A percentile compares a stretch with the other conserved stretches of the same genome.
phyloP scores from a whole-genome alignment of 37 sponge, comb jelly and placozoan species.

The Hormiphora californensis region DNA sequence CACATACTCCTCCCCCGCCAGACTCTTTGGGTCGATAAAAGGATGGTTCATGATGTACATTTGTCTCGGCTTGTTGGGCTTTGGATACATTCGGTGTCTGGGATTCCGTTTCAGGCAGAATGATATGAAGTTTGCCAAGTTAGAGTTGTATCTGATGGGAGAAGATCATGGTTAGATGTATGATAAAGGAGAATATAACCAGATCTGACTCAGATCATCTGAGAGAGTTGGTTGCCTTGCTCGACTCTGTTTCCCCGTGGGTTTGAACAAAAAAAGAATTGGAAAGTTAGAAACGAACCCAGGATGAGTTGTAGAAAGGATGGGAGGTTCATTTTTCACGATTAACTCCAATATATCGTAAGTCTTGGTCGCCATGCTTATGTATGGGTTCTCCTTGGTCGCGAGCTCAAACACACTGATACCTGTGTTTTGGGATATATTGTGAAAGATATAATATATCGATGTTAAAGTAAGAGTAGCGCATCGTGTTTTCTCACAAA shows the following conservation, averaged over 20 bases:
- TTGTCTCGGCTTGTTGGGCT: background rate
- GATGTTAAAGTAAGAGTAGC: no score
- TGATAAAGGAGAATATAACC: no score
- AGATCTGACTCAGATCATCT: no score
- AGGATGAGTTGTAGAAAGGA: background rate
- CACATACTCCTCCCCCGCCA: background rate
- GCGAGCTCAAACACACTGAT: background rate
- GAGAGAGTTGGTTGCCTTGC: no score
- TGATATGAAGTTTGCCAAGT: constrained; percentile 7
- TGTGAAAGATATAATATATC: background rate
- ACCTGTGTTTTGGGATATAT: background rate
- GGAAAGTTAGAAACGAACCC: background rate
- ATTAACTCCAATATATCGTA: background rate
- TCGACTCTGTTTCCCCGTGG: no score
- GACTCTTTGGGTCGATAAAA: background rate
- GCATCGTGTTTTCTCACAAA: no score
- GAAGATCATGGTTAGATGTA: no score
- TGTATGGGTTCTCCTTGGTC: constrained; percentile 4
- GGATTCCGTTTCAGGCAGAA: constrained; percentile 17
- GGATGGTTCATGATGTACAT: constrained; percentile 37
- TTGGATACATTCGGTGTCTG: background rate
- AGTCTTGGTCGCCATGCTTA: background rate
- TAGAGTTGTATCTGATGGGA: background rate
- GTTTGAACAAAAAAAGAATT: background rate
- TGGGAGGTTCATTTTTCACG: background rate